Conservation (phyloP, 2,113 vertebrate species). For the Ornithorhynchus anatinus region DNA sequence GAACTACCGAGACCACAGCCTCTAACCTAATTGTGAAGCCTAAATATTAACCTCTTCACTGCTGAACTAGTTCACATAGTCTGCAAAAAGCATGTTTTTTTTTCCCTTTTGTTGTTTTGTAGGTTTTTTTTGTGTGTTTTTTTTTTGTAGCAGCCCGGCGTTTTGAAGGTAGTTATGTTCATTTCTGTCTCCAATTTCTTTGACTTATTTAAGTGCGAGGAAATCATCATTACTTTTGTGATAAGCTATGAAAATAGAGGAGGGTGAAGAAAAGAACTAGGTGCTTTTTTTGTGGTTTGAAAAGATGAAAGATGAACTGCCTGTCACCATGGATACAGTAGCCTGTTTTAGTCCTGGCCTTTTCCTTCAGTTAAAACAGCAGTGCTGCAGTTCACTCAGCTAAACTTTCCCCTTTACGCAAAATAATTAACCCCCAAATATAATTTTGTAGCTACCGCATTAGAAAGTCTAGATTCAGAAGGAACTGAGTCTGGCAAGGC, state of each 20-base stretch:
- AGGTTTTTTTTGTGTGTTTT: no score
- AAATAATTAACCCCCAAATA: constrained; percentile 2
- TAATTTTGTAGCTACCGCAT: constrained; percentile 11
- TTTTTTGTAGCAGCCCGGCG: no score
- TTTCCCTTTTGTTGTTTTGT: no score
- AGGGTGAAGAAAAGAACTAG: neutral
- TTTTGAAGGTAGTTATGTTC: neutral
- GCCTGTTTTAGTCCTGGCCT: neutral
- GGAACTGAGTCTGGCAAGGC: no score
- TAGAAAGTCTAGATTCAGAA: no score
- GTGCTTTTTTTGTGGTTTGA: neutral
- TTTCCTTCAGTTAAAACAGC: constrained; percentile 7
- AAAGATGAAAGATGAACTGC: constrained; percentile 5
- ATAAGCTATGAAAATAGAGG: neutral
- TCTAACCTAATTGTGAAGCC: no score
- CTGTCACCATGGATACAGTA: constrained; percentile 8
- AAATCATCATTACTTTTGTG: neutral
- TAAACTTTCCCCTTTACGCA: neutral
- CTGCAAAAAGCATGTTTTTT: no score
- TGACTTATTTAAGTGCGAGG: neutral
- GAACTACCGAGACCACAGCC: no score
- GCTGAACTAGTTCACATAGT: no score
- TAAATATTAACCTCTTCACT: no score
- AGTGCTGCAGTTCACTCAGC: neutral
- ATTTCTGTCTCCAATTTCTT: neutral